These are phyloP conservation scores for Tragelaphus strepsiceros DNA, from an alignment of 2,113 vertebrate species.

Conservation along the genomic window DNA sequence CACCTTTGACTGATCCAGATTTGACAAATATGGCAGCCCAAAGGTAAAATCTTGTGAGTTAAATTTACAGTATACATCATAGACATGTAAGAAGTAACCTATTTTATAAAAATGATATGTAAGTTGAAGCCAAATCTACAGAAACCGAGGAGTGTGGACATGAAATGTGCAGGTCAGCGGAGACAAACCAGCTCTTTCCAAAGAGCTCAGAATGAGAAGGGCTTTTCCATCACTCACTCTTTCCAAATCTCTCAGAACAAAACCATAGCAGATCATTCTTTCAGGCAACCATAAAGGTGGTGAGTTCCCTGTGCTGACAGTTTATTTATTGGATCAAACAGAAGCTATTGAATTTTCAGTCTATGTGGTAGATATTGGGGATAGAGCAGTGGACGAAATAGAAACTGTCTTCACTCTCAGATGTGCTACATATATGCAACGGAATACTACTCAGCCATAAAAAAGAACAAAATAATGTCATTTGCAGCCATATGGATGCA, in stretches of 20 bases:
- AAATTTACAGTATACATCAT: neutral
- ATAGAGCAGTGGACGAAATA: rapidly evolving
- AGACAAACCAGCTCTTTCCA: neutral
- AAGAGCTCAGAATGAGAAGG: neutral
- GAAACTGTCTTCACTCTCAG: neutral
- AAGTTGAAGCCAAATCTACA: neutral
- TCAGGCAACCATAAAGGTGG: neutral
- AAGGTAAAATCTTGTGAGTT: neutral
- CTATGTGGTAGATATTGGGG: neutral
- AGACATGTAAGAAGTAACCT: neutral
- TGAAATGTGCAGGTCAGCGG: rapidly evolving
- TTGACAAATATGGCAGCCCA: neutral
- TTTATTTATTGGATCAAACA: neutral
- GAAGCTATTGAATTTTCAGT: neutral
- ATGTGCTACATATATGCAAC: neutral
- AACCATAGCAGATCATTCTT: neutral
- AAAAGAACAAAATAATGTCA: neutral
- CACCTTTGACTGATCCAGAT: neutral
- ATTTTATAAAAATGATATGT: neutral
- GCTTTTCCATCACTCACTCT: neutral
- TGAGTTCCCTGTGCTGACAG: neutral
- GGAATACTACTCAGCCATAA: neutral
- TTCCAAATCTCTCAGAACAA: neutral
- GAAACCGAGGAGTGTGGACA: neutral
- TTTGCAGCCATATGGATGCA: neutral